Percentiles rank a stretch among this genome's conserved stretches.
Conservation (phyloP, 1,140 invertebrate genomes). For the Stegodyphus mimosarum region DNA sequence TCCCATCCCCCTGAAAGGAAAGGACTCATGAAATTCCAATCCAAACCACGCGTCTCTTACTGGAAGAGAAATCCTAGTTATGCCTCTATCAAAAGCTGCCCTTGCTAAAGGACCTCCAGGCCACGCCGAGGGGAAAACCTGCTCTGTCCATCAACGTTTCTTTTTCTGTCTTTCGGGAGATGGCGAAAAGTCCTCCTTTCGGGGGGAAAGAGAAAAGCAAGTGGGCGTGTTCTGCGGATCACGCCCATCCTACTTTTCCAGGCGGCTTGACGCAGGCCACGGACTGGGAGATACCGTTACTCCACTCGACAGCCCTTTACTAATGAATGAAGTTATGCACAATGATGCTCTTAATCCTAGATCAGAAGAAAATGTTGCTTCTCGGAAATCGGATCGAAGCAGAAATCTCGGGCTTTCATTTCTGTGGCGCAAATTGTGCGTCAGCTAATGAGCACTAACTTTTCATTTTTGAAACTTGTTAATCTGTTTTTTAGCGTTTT, state of each 20-base stretch:
- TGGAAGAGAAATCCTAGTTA: conserved; percentile 7
- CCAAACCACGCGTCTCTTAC: background rate
- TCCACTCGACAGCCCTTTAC: background rate
- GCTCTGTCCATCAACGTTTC: background rate
- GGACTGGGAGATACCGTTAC: conserved; percentile 41
- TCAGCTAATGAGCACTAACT: no score
- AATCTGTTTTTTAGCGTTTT: no score
- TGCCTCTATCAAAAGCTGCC: conserved; percentile 27
- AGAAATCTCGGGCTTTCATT: no score
- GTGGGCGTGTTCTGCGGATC: conserved; percentile 17
- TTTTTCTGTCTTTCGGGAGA: background rate
- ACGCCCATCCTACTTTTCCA: conserved; percentile 11
- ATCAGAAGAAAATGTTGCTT: no score
- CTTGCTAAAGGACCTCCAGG: conserved; percentile 9
- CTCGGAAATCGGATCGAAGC: no score
- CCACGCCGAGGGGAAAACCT: conserved; percentile 2
- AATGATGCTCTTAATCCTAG: background rate
- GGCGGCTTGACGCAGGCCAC: conserved; percentile 7
- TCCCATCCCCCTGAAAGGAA: no score
- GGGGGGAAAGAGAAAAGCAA: background rate
- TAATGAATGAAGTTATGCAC: conserved; percentile 59
- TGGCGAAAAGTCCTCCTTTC: background rate
- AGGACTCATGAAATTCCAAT: no score
- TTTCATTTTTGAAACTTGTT: no score
- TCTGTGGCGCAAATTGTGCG: no score